These are phyloP conservation scores for Latrodectus hesperus DNA, from an alignment of 2,888 invertebrate genomes.

Conservation along the genomic window DNA sequence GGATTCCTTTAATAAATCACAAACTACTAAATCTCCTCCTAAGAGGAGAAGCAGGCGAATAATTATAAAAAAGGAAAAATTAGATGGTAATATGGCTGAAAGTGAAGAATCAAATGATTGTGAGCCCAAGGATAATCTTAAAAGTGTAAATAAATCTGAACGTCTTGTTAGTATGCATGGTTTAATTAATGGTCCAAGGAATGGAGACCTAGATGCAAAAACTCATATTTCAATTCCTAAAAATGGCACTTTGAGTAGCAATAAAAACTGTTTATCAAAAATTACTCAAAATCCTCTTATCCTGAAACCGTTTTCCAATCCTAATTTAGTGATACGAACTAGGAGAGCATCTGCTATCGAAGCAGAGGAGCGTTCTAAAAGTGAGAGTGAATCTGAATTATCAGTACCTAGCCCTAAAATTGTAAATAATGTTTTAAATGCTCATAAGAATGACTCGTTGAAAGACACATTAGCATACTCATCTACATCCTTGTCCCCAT, in stretches of 20 bases:
- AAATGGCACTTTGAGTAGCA: constrained; percentile 30
- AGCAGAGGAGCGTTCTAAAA: constrained; percentile 52
- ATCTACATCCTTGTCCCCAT: constrained; percentile 16
- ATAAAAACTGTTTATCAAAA: constrained; percentile 3
- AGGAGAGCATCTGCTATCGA: constrained; percentile 72
- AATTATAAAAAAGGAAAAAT: constrained; percentile 24
- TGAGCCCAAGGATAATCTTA: not conserved
- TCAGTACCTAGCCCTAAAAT: constrained; percentile 47
- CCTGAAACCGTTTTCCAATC: constrained; percentile 75
- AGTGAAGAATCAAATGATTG: constrained; percentile 35
- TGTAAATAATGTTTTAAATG: constrained; percentile 21
- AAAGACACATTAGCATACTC: constrained; percentile 9
- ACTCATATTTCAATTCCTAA: constrained; percentile 17
- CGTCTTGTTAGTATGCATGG: not conserved
- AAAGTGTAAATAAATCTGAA: not conserved
- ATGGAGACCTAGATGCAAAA: constrained; percentile 6
- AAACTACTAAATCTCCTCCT: constrained; percentile 5
- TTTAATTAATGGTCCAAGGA: constrained; percentile 25
- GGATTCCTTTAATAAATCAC: constrained; percentile 8
- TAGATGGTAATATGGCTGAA: constrained; percentile 29
- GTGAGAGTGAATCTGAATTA: constrained; percentile 67
- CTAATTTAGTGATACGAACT: constrained; percentile 75
- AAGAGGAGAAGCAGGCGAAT: constrained; percentile 51
- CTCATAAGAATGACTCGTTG: constrained; percentile 19
- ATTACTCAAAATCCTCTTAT: constrained; percentile 42